A percentile compares a stretch with the other conserved stretches of the same genome.
Evolutionary conservation across 2,797 vertebrate species (phyloP).

Genomic region (Choloepus didactylus): DNA sequence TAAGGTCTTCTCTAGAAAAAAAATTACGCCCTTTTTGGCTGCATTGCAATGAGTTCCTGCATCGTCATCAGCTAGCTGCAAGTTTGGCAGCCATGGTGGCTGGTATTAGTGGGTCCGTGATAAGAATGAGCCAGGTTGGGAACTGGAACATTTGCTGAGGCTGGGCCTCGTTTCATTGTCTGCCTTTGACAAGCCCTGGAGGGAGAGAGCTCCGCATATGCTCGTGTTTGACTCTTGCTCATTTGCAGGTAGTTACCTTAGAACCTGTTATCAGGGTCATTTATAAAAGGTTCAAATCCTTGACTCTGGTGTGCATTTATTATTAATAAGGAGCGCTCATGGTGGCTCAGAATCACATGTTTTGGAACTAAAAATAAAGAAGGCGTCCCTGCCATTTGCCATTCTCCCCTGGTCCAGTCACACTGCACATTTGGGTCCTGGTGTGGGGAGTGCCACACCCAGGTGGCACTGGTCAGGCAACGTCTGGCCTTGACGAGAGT

Average conservation of each 20-base stretch:
- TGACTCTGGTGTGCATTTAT: neutral
- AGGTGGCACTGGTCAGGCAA: neutral
- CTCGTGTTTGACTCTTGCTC: fast-evolving
- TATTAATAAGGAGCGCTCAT: neutral
- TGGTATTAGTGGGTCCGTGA: neutral
- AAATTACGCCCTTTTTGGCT: neutral
- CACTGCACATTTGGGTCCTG: neutral
- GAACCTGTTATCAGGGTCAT: neutral
- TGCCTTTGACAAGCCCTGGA: neutral
- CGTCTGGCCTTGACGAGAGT: neutral
- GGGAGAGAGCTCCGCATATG: fast-evolving
- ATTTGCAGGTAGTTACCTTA: neutral
- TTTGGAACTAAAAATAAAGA: constrained; percentile 35
- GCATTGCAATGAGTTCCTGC: neutral
- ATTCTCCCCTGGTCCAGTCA: neutral
- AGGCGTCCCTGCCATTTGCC: neutral
- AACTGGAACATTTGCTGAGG: neutral
- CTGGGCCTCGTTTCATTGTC: neutral
- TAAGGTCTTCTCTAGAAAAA: constrained; percentile 5
- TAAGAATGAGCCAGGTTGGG: neutral
- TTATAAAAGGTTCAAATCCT: neutral
- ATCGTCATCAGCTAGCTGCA: neutral
- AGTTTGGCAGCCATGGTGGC: neutral
- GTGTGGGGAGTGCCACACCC: neutral
- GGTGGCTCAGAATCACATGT: neutral